A percentile compares a stretch with the other conserved stretches of the same genome.
phyloP scores from a whole-genome alignment of 2,888 invertebrate genomes.

The Oxycera nigricornis region DNA sequence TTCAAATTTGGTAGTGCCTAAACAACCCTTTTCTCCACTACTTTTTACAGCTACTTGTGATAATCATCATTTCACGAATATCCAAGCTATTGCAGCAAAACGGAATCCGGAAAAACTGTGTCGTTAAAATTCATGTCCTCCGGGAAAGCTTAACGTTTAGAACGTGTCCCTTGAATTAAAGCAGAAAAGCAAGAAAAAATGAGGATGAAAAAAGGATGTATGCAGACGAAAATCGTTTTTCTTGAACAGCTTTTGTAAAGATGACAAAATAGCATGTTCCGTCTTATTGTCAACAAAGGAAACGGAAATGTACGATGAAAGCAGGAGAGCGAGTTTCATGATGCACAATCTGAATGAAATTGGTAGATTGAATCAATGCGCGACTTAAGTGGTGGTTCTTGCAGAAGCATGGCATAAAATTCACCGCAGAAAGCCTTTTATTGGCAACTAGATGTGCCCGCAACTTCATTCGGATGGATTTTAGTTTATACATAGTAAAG shows the following conservation, averaged over 20 bases:
- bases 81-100: neutral
- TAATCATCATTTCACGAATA: neutral
- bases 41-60: neutral
- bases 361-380: no score
- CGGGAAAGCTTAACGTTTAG: conserved; percentile 30
- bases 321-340: no score
- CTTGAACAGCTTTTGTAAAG: neutral
- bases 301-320: no score
- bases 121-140: conserved; percentile 39
- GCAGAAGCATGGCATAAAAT: no score
- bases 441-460: no score
- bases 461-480: no score
- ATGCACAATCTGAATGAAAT: no score
- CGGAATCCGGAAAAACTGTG: conserved; percentile 22
- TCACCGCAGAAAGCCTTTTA: no score
- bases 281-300: neutral
- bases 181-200: neutral
- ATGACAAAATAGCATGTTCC: neutral
- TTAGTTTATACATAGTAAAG: no score
- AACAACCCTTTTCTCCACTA: no score
- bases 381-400: no score
- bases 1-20: no score
- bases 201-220: neutral
- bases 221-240: neutral
- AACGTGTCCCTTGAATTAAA: neutral